Evolutionary conservation across 2,113 vertebrate genomes (phyloP), one percentile per base, ranked within the genome.

Genomic region (Anser brachyrhynchus): DNA sequence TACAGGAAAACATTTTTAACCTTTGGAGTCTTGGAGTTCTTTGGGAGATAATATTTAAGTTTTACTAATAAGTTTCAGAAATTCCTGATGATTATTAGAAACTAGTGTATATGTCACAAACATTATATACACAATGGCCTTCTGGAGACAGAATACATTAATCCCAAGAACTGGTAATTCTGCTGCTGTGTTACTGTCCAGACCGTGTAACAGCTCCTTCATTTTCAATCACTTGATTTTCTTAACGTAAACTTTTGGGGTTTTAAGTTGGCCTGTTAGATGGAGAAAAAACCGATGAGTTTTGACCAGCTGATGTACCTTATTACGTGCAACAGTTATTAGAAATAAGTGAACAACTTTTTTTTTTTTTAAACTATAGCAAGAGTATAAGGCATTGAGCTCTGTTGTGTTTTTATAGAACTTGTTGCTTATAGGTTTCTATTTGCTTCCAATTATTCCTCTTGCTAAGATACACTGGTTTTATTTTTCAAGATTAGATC

Each of bases 1-100:
- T 73, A 58, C n/a, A 86, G 49, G 54, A 76, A 88, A 91, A 77
- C 8, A 46, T 57, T 88, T 94, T 73, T 86, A 83, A 89, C 82
- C 86, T 89, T 87, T 80, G 52, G 17, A 85, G 33, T n/a, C 54
- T 57, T 69, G 33, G 37, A 80, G 43, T 93, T 93, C 55, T 92
- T 74, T 49, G 55, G 14, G 20, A 84, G 55, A 71, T 67, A 79
- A 31, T 29, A 65, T 83, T 33, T 77, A 89, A 70, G 37, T 76
- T 84, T 89, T 85, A 52, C 29, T 91, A 74, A 61, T 61, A 85
- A 83, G 29, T 62, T 86, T 91, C 66, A 78, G 21, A 87, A 59
- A 51, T 80, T 29, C 33, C 52, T 55, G 46, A 81, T 91, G 19
- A 51, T 81, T 96, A 11, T 43, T 64, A 33, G 18, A 77, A 52